These are phyloP conservation scores for Semnopithecus entellus DNA, from an alignment of 2,113 vertebrate species.

Conservation along the genomic window DNA sequence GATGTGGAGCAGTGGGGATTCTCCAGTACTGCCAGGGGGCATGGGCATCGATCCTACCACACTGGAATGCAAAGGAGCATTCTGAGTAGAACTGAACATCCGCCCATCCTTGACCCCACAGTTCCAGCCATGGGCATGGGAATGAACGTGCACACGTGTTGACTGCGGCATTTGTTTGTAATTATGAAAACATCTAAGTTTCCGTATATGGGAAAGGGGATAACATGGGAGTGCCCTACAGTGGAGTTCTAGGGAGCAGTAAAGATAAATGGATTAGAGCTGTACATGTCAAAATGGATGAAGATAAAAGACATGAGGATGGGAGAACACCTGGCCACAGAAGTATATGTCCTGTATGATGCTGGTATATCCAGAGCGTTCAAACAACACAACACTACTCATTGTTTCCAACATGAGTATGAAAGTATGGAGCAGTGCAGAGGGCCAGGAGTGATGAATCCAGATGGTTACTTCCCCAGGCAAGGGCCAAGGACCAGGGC, in stretches of 20 bases:
- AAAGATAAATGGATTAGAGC: not conserved
- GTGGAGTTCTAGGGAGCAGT: not conserved
- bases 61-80: not conserved
- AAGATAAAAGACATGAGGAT: not conserved
- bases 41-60: fast-evolving
- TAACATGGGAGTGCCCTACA: not conserved
- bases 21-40: too few species aligned
- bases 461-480: too few species aligned
- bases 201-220: not conserved
- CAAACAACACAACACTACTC: not conserved
- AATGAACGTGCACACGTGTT: not conserved
- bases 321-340: not conserved
- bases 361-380: not conserved
- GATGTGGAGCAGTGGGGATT: not conserved
- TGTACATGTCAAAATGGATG: too few species aligned
- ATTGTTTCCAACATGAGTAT: not conserved
- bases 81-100: not conserved
- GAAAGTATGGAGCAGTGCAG: too few species aligned
- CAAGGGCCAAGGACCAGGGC: not conserved
- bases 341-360: not conserved
- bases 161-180: not conserved
- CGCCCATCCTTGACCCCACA: not conserved
- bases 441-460: too few species aligned
- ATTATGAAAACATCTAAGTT: not conserved
- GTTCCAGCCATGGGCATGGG: not conserved